phyloP scores from a whole-genome alignment of 2,113 vertebrate species.

The Caretta caretta region DNA sequence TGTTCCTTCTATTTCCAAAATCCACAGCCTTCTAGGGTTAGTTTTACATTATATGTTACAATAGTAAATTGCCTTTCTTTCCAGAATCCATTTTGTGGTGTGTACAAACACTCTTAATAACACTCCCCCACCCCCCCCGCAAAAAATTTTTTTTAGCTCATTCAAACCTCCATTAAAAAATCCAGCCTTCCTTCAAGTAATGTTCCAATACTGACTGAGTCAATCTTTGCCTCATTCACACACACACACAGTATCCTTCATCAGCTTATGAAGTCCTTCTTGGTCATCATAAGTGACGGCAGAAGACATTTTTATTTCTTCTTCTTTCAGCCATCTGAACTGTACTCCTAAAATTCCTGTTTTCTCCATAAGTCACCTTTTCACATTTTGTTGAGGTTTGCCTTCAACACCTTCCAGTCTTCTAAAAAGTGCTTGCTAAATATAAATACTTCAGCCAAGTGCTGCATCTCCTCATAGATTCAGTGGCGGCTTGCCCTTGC shows the following conservation, averaged over 20 bases:
- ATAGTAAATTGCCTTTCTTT: conserved; percentile 13
- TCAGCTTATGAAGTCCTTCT: conserved; percentile 48
- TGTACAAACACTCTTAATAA: conserved; percentile 64
- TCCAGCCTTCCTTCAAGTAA: conserved; percentile 81
- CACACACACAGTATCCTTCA: conserved; percentile 36
- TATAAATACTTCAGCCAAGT: conserved; percentile 67
- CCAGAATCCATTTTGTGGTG: conserved; percentile 53
- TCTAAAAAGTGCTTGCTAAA: conserved; percentile 74
- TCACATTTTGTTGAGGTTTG: conserved; percentile 71
- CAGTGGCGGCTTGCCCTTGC: conserved; percentile 9
- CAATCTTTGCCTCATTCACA: conserved; percentile 40
- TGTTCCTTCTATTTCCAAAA: conserved; percentile 59
- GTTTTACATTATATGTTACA: background rate
- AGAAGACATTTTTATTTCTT: conserved; percentile 30
- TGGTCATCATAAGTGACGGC: conserved; percentile 38
- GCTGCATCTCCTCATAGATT: conserved; percentile 45
- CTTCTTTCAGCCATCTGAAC: conserved; percentile 50
- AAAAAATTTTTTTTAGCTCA: conserved; percentile 54
- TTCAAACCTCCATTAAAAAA: conserved; percentile 66
- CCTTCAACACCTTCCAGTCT: conserved; percentile 50
- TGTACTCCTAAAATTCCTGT: conserved; percentile 73
- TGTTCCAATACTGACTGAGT: conserved; percentile 77
- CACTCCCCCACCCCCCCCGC: background rate
- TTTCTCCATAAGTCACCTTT: conserved; percentile 33
- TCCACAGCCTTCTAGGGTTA: background rate